Conservation (phyloP, 2,888 invertebrate genomes). For the Drosophila borborema region DNA sequence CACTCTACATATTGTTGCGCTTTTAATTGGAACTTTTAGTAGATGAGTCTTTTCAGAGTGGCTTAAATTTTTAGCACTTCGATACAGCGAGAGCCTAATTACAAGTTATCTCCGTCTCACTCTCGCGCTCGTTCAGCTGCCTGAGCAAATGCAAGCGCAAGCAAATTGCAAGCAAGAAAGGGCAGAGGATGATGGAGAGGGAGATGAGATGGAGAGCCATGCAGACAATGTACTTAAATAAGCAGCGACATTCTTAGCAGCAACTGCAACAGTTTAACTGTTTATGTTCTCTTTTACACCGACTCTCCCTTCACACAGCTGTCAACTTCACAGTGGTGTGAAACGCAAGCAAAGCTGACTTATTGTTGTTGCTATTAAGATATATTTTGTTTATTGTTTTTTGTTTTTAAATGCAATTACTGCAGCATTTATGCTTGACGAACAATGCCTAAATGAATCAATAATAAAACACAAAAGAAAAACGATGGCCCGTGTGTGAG, state of each 20-base stretch:
- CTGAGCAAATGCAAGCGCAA: not conserved
- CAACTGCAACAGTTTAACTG: conserved; percentile 15
- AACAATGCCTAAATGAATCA: not conserved
- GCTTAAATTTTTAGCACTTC: conserved; percentile 18
- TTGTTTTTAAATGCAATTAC: not conserved
- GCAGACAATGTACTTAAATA: conserved; percentile 12
- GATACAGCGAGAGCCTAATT: conserved; percentile 7
- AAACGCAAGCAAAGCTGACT: not conserved
- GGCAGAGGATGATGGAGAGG: not conserved
- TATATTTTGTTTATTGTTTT: no score
- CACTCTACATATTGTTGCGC: conserved; percentile 5
- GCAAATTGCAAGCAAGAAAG: not conserved
- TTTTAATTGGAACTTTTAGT: conserved; percentile 37
- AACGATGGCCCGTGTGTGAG: not conserved
- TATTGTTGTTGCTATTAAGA: no score
- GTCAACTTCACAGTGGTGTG: not conserved
- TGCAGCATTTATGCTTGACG: not conserved
- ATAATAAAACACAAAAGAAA: not conserved
- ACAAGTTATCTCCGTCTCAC: not conserved
- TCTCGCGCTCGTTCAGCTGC: conserved; percentile 1
- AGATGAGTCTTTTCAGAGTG: conserved; percentile 16
- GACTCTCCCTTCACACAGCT: not conserved
- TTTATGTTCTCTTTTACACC: not conserved
- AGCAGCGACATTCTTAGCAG: conserved; percentile 2
- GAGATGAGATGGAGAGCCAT: no score